A percentile compares a stretch with the other conserved stretches of the same genome.
These are phyloP conservation scores for Neosalanx taihuensis DNA, from an alignment of 2,797 vertebrate species.

Conservation along the genomic window DNA sequence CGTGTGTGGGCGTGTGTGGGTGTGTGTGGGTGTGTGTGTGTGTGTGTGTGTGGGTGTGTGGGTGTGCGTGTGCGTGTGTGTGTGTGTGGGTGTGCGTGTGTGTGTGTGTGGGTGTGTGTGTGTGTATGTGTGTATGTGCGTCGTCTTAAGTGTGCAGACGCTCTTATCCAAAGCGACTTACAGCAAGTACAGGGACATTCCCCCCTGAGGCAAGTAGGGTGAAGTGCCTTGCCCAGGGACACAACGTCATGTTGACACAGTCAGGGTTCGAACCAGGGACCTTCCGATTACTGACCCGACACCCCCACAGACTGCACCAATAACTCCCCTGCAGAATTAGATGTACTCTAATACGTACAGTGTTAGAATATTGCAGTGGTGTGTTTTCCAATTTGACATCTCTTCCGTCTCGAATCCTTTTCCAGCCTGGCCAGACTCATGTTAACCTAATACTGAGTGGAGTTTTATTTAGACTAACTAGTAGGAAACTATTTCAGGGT, in stretches of 20 bases:
- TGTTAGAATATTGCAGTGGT: no score
- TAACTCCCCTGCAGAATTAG: no score
- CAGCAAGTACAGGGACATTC: no score
- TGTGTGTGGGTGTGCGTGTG: conserved; percentile 6
- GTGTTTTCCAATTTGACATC: neutral
- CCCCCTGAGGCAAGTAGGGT: no score
- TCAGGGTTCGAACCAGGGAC: no score
- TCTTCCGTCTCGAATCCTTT: conserved; percentile 34
- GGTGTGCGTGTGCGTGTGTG: neutral
- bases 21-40: neutral
- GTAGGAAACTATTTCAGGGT: conserved; percentile 68
- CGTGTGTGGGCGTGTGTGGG: conserved; percentile 11
- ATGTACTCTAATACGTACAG: no score
- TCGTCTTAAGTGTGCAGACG: conserved; percentile 1
- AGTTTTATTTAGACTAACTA: conserved; percentile 64
- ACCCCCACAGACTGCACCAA: no score
- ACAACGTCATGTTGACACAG: no score
- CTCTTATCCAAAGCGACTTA: no score
- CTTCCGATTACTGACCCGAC: no score
- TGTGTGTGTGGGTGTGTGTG: neutral
- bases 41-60: neutral
- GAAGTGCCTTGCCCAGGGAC: no score
- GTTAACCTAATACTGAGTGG: conserved; percentile 36
- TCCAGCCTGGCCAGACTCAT: conserved; percentile 50
- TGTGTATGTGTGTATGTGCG: neutral